Evolutionary conservation across 2,888 invertebrate species (phyloP), one percentile per base, ranked within the genome.

Genomic region (Hirtodrosophila cameraria): DNA sequence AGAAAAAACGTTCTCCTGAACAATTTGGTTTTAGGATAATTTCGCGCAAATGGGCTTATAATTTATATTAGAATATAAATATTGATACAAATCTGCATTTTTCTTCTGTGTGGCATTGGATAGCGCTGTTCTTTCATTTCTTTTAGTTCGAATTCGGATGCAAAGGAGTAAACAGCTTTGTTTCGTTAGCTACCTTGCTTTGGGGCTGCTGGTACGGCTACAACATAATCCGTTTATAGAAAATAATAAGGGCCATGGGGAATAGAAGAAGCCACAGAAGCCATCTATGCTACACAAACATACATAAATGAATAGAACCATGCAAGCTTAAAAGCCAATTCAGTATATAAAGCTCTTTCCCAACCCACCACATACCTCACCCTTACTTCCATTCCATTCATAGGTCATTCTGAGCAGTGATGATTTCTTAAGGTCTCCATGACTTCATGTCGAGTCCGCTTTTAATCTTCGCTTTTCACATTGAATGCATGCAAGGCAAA

Each of bases 151-250:
- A 20, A 1, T 30, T n/a, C 13, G 28, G 16, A 23, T 23, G 6
- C 23, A 23, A 49, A 11, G 50, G 23, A 7, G 18, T 30, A 1
- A 18, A 41, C 15, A 23, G n/a, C 18, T 15, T 11, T 49, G 12
- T 6, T 23, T n/a, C 12, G 18, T 33, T 13, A 28, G 9, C 7
- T 6, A 20, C 12, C n/a, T 4, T 35, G 2, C 50, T 53, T n/a
- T n/a, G n/a, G n/a, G n/a, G 18, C 33, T 36, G 3, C 35, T 5
- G 35, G 7, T 42, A 46, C 46, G 52, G 41, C 27, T n/a, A 45
- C 28, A 50, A 50, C 25, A 41, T 81, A 85, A 79, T 85, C 82
- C 58, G 71, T 71, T 71, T 81, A 67, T 55, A 52, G 33, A 52
- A 27, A 62, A 77, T 61, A 66, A 62, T 27, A 46, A 46, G 45